Evolutionary conservation across 2,888 invertebrate species (phyloP).

Genomic region (Habrosyne pyritoides): DNA sequence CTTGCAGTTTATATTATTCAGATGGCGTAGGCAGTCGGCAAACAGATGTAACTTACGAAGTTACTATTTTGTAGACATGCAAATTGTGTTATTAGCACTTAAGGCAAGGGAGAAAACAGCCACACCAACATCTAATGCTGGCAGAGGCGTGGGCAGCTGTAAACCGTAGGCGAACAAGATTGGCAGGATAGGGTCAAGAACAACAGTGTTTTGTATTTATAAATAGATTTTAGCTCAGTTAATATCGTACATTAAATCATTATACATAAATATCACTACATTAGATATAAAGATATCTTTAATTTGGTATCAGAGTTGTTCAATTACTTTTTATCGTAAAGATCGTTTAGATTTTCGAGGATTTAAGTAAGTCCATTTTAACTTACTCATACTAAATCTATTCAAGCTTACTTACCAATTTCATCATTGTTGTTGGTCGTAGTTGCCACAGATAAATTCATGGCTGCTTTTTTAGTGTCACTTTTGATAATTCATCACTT

Average conservation of each 20-base stretch:
- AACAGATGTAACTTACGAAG: conserved; percentile 7
- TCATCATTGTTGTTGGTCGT: conserved; percentile 60
- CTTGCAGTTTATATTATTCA: not conserved
- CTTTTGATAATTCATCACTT: conserved; percentile 35
- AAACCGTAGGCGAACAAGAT: conserved; percentile 27
- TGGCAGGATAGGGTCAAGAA: conserved; percentile 27
- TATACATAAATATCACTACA: not conserved
- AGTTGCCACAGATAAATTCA: conserved; percentile 61
- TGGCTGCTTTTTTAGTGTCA: conserved; percentile 44
- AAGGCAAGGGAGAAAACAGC: conserved; percentile 38
- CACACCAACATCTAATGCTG: conserved; percentile 37
- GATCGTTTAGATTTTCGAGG: not conserved
- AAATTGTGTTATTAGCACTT: conserved; percentile 44
- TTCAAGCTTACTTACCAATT: conserved; percentile 60
- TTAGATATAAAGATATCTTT: not conserved
- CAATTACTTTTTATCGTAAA: not conserved
- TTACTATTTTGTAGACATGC: conserved; percentile 20
- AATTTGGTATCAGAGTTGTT: not conserved
- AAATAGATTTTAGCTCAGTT: conserved; percentile 14
- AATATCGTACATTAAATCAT: conserved; percentile 13
- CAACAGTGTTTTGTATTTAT: conserved; percentile 17
- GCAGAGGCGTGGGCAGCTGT: conserved; percentile 37
- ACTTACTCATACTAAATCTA: no score
- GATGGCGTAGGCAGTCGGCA: not conserved
- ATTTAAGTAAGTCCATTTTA: not conserved